Evolutionary conservation across 2,888 invertebrate species (phyloP), one percentile per base, ranked within the genome.

Genomic region (Limnephilus auricula): DNA sequence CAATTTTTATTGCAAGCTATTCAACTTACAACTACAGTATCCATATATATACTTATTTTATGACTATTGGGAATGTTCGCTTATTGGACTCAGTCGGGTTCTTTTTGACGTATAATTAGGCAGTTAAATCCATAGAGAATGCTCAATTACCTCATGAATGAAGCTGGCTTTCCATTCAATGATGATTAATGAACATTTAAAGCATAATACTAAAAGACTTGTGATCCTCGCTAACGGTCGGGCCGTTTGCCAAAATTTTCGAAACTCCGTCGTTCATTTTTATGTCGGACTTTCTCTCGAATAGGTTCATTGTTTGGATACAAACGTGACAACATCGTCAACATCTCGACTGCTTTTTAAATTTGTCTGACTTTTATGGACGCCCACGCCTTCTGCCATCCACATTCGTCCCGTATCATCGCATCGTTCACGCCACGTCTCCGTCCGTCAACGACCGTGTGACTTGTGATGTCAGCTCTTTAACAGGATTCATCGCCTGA

Each of bases 71-170:
- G 65, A 65, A 65, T n/a, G 65, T 65, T 10, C 65, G 65, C 65
- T 65, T 65, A 65, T 65, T 65, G 65, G 65, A 25, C 65, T 25
- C 25, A 65, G 65, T 65, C 65, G 5, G 9, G 65, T n/a, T 65
- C 25, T 65, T 65, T 65, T n/a, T 65, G 65, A 65, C n/a, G 65
- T 65, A 65, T n/a, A 65, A 65, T 65, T 65, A 65, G 25, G 0
- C 65, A 65, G 65, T 65, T 65, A n/a, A 25, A 65, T 9, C 65
- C 65, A 65, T 25, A n/a, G 25, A 65, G 65, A 65, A 65, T n/a
- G 65, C 65, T 65, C 65, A 65, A 65, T 65, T 34, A 82, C 40
- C 85, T 34, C 37, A 85, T 85, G 85, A 85, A 85, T 85, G 85
- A 30, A 85, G 85, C 15, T 12, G 85, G 30, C 15, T 40, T 45